Conservation (phyloP, 2,888 invertebrate genomes). For the Lithosia quadra region DNA sequence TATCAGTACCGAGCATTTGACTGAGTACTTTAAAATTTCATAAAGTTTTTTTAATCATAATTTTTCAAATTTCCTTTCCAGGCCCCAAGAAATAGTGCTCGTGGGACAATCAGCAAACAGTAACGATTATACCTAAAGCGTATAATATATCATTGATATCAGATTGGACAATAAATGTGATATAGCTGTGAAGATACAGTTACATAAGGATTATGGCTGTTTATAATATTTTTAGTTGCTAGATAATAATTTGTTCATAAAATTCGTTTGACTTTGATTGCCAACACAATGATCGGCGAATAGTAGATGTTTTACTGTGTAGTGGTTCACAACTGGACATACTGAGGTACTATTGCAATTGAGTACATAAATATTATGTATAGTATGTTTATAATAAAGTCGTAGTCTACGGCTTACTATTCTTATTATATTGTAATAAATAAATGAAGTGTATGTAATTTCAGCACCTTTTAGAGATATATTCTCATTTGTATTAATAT, state of each 20-base stretch:
- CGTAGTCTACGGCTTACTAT: background rate
- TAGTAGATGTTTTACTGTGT: background rate
- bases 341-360: background rate
- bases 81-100: conserved; percentile 78
- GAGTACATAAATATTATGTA: conserved; percentile 3
- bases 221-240: conserved; percentile 39
- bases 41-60: background rate
- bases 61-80: conserved; percentile 57
- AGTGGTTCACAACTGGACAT: background rate
- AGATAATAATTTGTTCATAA: conserved; percentile 14
- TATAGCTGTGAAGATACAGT: conserved; percentile 45
- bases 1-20: too few species aligned
- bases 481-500: background rate
- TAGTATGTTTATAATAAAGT: too few species aligned
- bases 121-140: conserved; percentile 69
- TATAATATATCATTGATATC: conserved; percentile 4
- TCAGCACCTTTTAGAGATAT: background rate
- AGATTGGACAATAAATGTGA: conserved; percentile 47
- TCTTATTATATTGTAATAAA: too few species aligned
- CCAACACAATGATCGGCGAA: background rate
- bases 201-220: conserved; percentile 44
- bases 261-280: background rate
- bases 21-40: background rate
- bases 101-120: conserved; percentile 64
- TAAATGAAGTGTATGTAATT: background rate